A percentile compares a stretch with the other conserved stretches of the same genome.
Conservation (phyloP, 1,140 invertebrate genomes). For the Orius laevigatus region DNA sequence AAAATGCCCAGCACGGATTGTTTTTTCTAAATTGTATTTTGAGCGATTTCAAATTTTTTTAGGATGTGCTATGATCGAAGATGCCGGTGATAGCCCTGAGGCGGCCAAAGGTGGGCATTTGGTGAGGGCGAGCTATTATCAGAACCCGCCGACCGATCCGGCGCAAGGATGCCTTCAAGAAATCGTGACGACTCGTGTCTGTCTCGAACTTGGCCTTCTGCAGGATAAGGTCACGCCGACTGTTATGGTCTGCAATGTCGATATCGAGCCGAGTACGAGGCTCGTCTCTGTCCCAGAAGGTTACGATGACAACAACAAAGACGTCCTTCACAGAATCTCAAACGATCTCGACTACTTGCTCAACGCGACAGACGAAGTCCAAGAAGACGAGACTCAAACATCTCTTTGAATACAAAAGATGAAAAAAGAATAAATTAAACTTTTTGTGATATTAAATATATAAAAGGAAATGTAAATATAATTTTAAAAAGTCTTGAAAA, state of each 20-base stretch:
- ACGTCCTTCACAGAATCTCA: conserved; percentile 53
- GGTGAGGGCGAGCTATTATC: conserved; percentile 14
- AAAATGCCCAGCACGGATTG: neutral
- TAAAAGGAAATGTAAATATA: too few species aligned
- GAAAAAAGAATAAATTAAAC: too few species aligned
- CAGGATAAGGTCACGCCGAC: conserved; percentile 19
- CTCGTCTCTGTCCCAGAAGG: conserved; percentile 10
- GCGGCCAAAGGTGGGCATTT: conserved; percentile 6
- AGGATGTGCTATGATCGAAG: conserved; percentile 14
- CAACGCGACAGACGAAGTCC: conserved; percentile 26
- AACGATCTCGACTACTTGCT: conserved; percentile 57
- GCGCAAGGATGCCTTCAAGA: conserved; percentile 18
- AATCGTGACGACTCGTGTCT: conserved; percentile 22
- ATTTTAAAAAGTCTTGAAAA: too few species aligned
- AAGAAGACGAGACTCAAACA: conserved; percentile 5
- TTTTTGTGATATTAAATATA: too few species aligned
- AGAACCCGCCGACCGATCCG: conserved; percentile 12
- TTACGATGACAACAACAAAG: conserved; percentile 26
- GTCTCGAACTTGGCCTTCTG: conserved; percentile 22
- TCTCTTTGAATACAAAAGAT: conserved; percentile 4
- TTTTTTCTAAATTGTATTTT: too few species aligned
- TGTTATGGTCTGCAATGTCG: conserved; percentile 24
- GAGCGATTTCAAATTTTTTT: neutral
- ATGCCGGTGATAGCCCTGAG: conserved; percentile 5
- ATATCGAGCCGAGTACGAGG: conserved; percentile 21